phyloP scores from a whole-genome alignment of 2,113 vertebrate genomes.

The Leucosticte australis region DNA sequence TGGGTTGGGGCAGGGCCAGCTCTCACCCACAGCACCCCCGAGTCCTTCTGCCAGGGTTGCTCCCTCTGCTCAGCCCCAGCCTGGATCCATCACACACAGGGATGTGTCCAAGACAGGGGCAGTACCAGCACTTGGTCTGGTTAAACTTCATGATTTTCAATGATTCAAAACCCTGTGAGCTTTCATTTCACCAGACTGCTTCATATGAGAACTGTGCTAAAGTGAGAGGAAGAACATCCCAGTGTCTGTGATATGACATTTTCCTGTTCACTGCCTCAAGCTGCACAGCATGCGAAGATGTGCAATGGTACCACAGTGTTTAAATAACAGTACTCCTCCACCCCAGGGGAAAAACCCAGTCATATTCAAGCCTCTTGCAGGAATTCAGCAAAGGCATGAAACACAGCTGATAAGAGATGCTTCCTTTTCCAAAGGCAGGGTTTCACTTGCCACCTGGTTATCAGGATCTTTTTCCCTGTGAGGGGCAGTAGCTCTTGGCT shows the following conservation, averaged over 20 bases:
- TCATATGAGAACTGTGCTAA: background rate
- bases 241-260: background rate
- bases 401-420: background rate
- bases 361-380: background rate
- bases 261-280: background rate
- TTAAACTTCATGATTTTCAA: background rate
- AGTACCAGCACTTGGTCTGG: background rate
- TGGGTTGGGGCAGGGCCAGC: background rate
- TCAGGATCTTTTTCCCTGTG: background rate
- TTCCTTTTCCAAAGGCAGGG: background rate
- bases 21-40: background rate
- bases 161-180: background rate
- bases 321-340: background rate
- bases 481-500: background rate
- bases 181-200: background rate
- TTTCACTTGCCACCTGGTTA: background rate
- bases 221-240: background rate
- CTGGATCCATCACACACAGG: background rate
- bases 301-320: background rate
- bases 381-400: background rate
- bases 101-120: too few species aligned
- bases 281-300: background rate
- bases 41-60: background rate
- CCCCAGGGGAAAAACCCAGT: rapidly evolving
- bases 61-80: background rate